These are phyloP conservation scores for Sebastes aleutianus DNA, from an alignment of 2,797 vertebrate genomes.

Conservation along the genomic window DNA sequence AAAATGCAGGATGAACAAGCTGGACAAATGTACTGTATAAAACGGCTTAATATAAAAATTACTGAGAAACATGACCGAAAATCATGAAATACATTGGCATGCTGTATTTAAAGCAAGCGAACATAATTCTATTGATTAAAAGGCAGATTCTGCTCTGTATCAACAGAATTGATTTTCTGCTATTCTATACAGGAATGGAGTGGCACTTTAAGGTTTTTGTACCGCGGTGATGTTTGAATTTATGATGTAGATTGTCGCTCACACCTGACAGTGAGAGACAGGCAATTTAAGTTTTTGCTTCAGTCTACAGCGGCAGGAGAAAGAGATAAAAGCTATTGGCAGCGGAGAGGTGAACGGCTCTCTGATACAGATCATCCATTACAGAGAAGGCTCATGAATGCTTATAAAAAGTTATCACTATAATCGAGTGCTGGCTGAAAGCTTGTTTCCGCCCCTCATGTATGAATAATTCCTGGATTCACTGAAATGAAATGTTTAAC, in stretches of 20 bases:
- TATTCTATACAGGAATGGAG: slow-evolving; percentile 23
- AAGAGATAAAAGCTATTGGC: slow-evolving; percentile 56
- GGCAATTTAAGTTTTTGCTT: slow-evolving; percentile 52
- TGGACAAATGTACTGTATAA: background rate
- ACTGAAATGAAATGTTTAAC: slow-evolving; percentile 11
- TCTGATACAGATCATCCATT: slow-evolving; percentile 55
- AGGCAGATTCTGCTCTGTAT: slow-evolving; percentile 20
- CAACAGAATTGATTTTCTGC: slow-evolving; percentile 28
- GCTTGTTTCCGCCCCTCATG: slow-evolving; percentile 32
- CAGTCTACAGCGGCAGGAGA: slow-evolving; percentile 28
- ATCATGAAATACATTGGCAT: slow-evolving; percentile 5
- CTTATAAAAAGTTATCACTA: slow-evolving; percentile 36
- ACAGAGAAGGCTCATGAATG: slow-evolving; percentile 43
- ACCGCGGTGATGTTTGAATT: slow-evolving; percentile 21
- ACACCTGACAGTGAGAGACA: slow-evolving; percentile 47
- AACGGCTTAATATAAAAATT: background rate
- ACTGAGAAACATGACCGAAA: background rate
- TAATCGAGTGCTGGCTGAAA: slow-evolving; percentile 37
- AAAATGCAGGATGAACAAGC: background rate
- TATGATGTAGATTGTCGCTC: slow-evolving; percentile 46
- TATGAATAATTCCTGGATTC: slow-evolving; percentile 40
- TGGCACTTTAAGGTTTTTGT: slow-evolving; percentile 1
- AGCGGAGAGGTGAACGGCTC: slow-evolving; percentile 30
- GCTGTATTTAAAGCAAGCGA: background rate
- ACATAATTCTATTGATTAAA: slow-evolving; percentile 9